These are phyloP conservation scores for Hestina assimilis DNA, from an alignment of 1,140 invertebrate species.

Conservation along the genomic window DNA sequence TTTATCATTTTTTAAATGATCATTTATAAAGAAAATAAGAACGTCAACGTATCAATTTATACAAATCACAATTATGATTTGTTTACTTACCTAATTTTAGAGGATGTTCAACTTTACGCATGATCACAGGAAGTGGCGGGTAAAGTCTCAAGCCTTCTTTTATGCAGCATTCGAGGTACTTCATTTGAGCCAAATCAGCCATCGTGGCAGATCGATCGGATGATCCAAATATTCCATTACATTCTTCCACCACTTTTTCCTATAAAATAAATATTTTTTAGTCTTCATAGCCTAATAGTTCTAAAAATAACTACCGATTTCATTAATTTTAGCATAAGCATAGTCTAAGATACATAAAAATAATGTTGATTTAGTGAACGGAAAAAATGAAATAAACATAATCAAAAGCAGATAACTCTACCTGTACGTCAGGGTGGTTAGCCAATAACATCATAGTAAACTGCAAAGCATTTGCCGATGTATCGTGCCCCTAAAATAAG, in stretches of 20 bases:
- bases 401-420: conserved; percentile 28
- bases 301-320: too few relatives aligned
- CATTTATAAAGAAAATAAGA: too few relatives aligned
- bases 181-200: conserved; percentile 80
- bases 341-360: too few relatives aligned
- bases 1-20: too few relatives aligned
- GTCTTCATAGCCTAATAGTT: too few relatives aligned
- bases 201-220: conserved; percentile 66
- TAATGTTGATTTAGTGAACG: too few relatives aligned
- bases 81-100: conserved; percentile 70
- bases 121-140: conserved; percentile 83
- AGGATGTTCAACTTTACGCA: conserved; percentile 78
- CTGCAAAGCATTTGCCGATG: conserved; percentile 83
- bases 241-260: conserved; percentile 81
- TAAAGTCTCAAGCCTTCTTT: conserved; percentile 81
- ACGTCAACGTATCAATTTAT: conserved; percentile 3
- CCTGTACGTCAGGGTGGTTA: conserved; percentile 81
- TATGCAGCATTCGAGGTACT: conserved; percentile 83
- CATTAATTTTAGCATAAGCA: too few relatives aligned
- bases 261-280: conserved; percentile 69
- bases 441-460: conserved; percentile 85
- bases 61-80: background rate
- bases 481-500: conserved; percentile 83
- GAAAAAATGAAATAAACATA: too few relatives aligned
- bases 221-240: conserved; percentile 78